These are phyloP conservation scores for Aethina tumida DNA, from an alignment of 1,140 invertebrate genomes.

Conservation along the genomic window DNA sequence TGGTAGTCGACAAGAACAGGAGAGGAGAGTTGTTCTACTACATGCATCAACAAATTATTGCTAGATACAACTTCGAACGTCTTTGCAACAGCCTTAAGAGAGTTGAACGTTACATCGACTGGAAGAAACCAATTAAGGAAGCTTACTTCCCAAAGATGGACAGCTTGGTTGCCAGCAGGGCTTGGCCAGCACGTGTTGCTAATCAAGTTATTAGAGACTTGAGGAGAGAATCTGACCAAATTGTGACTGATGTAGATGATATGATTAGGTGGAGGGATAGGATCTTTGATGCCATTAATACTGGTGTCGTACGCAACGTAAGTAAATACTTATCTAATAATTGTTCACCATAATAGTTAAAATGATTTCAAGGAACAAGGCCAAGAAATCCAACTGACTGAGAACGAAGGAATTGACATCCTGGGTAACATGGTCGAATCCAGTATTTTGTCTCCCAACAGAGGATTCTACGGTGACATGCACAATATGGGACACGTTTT, in stretches of 20 bases:
- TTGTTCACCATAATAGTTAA: too few relatives aligned
- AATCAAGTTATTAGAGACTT: slow-evolving; percentile 50
- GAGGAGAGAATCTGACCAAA: slow-evolving; percentile 54
- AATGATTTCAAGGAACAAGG: slow-evolving; percentile 19
- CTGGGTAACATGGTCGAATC: slow-evolving; percentile 73
- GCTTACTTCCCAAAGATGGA: slow-evolving; percentile 67
- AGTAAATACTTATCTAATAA: neutral
- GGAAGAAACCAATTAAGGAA: slow-evolving; percentile 51
- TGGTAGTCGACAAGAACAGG: slow-evolving; percentile 56
- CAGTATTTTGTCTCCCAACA: slow-evolving; percentile 58
- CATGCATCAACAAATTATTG: slow-evolving; percentile 66
- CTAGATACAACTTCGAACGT: slow-evolving; percentile 60
- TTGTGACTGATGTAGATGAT: slow-evolving; percentile 54
- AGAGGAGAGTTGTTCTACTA: slow-evolving; percentile 70
- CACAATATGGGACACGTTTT: slow-evolving; percentile 63
- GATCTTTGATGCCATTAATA: slow-evolving; percentile 64
- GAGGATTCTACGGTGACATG: slow-evolving; percentile 58
- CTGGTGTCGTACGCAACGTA: slow-evolving; percentile 47
- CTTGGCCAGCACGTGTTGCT: slow-evolving; percentile 51
- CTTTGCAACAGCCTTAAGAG: slow-evolving; percentile 50
- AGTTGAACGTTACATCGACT: slow-evolving; percentile 47
- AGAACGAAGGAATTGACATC: slow-evolving; percentile 57
- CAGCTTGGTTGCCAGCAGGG: slow-evolving; percentile 49
- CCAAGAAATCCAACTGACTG: slow-evolving; percentile 22
- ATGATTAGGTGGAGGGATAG: slow-evolving; percentile 65